A percentile compares a stretch with the other conserved stretches of the same genome.
Conservation (phyloP, 2,888 invertebrate species). For the Salticus scenicus region DNA sequence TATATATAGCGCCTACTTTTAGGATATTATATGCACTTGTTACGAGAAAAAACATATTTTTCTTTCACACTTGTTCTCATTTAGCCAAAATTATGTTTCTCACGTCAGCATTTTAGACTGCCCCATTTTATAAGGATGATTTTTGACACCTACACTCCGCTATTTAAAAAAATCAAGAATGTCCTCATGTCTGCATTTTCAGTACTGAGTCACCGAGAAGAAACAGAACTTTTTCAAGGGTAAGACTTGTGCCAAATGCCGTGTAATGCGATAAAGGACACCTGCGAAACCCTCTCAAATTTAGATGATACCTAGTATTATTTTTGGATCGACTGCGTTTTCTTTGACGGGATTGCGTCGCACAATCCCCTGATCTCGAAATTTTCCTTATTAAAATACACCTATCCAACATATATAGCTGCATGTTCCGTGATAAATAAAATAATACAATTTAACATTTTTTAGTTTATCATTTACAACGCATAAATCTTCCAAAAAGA, state of each 20-base stretch:
- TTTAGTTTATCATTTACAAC: too few relatives aligned
- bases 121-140: neutral
- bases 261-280: conserved; percentile 51
- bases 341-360: neutral
- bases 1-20: too few relatives aligned
- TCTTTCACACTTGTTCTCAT: neutral
- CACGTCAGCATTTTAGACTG: neutral
- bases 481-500: too few relatives aligned
- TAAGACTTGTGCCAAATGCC: conserved; percentile 54
- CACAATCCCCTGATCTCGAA: too few relatives aligned
- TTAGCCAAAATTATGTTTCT: neutral
- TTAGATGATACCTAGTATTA: conserved; percentile 43
- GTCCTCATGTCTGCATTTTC: conserved; percentile 11
- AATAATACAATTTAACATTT: too few relatives aligned
- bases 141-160: conserved; percentile 10
- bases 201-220: neutral
- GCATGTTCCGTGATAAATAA: too few relatives aligned
- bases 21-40: too few relatives aligned
- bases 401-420: too few relatives aligned
- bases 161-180: conserved; percentile 15
- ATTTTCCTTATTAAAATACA: too few relatives aligned
- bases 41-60: neutral
- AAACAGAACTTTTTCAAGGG: conserved; percentile 54
- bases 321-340: conserved; percentile 42
- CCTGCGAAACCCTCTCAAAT: conserved; percentile 63